phyloP scores from a whole-genome alignment of 53 echinoderm and acorn worm species.

The Hippasteria phrygiana region DNA sequence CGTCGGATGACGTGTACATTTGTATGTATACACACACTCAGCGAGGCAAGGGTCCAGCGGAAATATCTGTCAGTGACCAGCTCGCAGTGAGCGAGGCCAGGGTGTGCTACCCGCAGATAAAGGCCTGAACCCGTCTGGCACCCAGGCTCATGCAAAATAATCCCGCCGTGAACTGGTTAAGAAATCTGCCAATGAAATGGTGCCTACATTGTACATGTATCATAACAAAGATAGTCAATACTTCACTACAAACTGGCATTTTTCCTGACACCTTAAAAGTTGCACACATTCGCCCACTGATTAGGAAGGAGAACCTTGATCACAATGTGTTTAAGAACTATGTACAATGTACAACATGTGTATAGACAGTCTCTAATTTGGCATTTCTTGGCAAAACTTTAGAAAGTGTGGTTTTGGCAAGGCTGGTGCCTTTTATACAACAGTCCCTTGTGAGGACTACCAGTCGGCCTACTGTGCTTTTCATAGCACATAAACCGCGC shows the following conservation, averaged over 20 bases:
- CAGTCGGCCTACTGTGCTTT: constrained; percentile 19
- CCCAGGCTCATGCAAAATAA: too few species aligned
- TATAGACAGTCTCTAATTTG: background rate
- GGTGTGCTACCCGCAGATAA: too few species aligned
- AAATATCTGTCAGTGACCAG: too few species aligned
- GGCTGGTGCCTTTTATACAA: background rate
- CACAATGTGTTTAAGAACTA: constrained; percentile 28
- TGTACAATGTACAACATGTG: too few species aligned
- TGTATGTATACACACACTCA: too few species aligned
- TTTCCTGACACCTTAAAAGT: constrained; percentile 30
- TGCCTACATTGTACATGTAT: too few species aligned
- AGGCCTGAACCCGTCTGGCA: too few species aligned
- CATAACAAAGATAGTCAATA: constrained; percentile 35
- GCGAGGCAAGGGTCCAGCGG: too few species aligned
- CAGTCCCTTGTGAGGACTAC: background rate
- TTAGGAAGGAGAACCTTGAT: constrained; percentile 25
- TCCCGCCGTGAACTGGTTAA: too few species aligned
- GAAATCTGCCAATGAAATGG: constrained; percentile 1
- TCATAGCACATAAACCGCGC: background rate
- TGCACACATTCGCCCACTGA: constrained; percentile 28
- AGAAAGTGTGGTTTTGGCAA: background rate
- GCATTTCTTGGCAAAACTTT: constrained; percentile 12
- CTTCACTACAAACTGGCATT: background rate
- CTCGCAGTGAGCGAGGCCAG: too few species aligned
- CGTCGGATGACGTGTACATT: too few species aligned